Evolutionary conservation across 1,140 invertebrate species (phyloP), one percentile per base, ranked within the genome.

Genomic region (Aphelinus certus): DNA sequence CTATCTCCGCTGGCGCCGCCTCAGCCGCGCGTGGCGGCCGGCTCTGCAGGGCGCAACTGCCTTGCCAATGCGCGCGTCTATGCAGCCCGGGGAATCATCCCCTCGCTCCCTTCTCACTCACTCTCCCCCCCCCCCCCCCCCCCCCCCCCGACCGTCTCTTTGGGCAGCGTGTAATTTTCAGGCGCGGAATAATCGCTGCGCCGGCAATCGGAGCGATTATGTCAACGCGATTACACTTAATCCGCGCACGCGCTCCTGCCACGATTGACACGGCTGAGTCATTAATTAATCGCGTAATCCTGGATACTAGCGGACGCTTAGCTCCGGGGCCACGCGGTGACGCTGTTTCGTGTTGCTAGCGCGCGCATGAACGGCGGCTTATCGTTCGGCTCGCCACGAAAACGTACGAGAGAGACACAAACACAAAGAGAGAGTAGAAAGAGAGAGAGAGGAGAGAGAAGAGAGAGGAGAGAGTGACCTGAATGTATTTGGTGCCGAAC

Each of bases 221-320:
- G 82, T 85, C 81, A 79, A 75, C 71, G 78, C 80, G 80, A 85
- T 84, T 84, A 83, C 80, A 71, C 64, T 74, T 80, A 77, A 80
- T 79, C 76, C 77, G 71, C 55, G 70, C 62, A 67, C 71, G 7
- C 51, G 62, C 42, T 60, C 77, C 78, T 78, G 80, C 81, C 83
- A 82, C 83, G 79, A 84, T 83, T 81, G 82, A 83, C 79, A 80
- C 78, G 77, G 61, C 78, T 73, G 77, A 85, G 81, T 83, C 83
- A 81, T 85, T 85, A 84, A 86, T 86, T 84, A 84, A 83, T 83
- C 80, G 79, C 78, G 77, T 83, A 82, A 84, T 83, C 77, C 80
- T 73, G 78, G 73, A 53, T 61, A 65, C 61, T 26, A 26, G 26
- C 26, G 26, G 26, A 26, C 26, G 26, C 26, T 26, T 26, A 26